Evolutionary conservation across 2,113 vertebrate species (phyloP), one percentile per base, ranked within the genome.

Genomic region (Rhineura floridana): DNA sequence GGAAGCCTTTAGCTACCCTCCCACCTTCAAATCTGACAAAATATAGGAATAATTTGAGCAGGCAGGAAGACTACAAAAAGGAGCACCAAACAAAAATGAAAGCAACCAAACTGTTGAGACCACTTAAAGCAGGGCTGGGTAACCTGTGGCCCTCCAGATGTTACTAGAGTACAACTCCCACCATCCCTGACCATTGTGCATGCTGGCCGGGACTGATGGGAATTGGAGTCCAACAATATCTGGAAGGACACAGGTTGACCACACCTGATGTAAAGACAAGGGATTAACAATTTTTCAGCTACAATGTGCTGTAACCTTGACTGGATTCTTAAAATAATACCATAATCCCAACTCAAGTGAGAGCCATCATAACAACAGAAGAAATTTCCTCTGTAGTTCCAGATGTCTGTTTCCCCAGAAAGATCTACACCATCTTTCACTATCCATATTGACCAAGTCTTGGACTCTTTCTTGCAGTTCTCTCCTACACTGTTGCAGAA

Each of bases 361-460:
- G 28, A 30, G 39, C 67, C 3, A 78, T 75, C 33, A 90, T 39
- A 73, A 92, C 30, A 11, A 48, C 1, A 33, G 30, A 79, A 19
- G 84, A 87, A 91, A 91, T 93, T 91, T 85, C 87, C 89, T 85
- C 39, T 70, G 86, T 86, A 46, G n/a, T 59, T n/a, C 70, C 83
- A 0, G 0, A 73, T 36, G 72, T 81, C 23, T 50, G 1, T 11
- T 52, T 78, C 30, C 46, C 33, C 46, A 50, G 44, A 33, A 28
- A 25, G 46, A 77, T 46, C n/a, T n/a, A n/a, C 8, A 23, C 55
- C 15, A n/a, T 42, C 33, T 85, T 63, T n/a, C 33, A 78, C 17
- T 44, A 65, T 44, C 42, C 59, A 63, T 23, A 59, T 11, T 77
- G 44, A 36, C 84, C 65, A 33, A 77, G 9, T 46, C 42, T 77